Conservation (phyloP, 2,113 vertebrate species). For the Nanger granti region DNA sequence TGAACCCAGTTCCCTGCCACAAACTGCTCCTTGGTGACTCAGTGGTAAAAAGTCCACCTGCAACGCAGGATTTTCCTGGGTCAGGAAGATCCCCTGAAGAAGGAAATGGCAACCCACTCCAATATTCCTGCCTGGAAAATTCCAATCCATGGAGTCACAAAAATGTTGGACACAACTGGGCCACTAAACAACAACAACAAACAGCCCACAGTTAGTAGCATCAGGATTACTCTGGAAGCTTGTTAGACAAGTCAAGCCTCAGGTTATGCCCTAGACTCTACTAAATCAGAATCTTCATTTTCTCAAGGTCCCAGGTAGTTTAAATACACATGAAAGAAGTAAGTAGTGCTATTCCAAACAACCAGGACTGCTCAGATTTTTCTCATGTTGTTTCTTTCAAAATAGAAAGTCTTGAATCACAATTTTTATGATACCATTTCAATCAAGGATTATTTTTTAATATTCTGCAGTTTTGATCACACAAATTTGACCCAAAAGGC, state of each 20-base stretch:
- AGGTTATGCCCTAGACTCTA: neutral
- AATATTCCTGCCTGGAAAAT: neutral
- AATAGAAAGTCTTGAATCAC: neutral
- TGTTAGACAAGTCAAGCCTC: neutral
- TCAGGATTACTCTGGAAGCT: too few species aligned
- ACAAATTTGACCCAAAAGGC: slow-evolving; percentile 20
- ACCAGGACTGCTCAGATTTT: neutral
- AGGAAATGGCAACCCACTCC: neutral
- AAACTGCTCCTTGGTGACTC: neutral
- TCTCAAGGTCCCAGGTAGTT: neutral
- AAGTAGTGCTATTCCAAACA: neutral
- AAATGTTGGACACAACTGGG: neutral
- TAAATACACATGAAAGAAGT: neutral
- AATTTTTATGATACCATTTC: slow-evolving; percentile 7
- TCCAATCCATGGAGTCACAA: neutral
- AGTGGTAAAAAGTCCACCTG: neutral
- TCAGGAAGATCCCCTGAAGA: neutral
- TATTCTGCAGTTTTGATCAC: neutral
- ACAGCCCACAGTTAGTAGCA: neutral
- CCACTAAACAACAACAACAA: neutral
- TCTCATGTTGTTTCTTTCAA: neutral
- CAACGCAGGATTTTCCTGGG: neutral
- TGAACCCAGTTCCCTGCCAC: neutral
- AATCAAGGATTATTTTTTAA: neutral
- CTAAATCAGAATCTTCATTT: neutral